A percentile compares a stretch with the other conserved stretches of the same genome.
Evolutionary conservation across 2,113 vertebrate genomes (phyloP).

Genomic region (Arenaria interpres): DNA sequence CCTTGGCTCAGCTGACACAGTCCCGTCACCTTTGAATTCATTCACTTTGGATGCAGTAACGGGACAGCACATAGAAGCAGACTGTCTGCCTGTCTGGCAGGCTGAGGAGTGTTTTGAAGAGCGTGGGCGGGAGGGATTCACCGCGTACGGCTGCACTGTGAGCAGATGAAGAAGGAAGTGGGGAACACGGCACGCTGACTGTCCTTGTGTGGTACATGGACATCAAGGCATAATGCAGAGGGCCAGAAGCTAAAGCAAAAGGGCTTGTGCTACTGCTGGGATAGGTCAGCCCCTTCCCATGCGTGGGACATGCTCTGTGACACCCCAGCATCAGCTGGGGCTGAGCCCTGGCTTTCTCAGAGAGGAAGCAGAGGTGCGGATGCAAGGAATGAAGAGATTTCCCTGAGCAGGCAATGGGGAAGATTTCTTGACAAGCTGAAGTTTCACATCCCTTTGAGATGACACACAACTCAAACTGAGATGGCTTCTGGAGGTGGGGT

Average conservation of each 20-base stretch:
- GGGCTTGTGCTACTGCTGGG: neutral
- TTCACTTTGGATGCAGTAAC: neutral
- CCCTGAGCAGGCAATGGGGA: neutral
- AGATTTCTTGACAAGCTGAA: neutral
- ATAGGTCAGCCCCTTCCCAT: neutral
- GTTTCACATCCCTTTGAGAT: neutral
- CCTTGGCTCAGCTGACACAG: neutral
- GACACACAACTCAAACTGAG: neutral
- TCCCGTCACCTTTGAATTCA: neutral
- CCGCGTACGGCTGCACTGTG: fast-evolving
- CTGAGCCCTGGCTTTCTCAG: neutral
- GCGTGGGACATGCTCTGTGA: too few relatives aligned
- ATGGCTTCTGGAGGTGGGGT: neutral
- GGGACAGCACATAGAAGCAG: neutral
- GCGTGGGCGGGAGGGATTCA: neutral
- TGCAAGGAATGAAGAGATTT: neutral
- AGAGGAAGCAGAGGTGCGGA: neutral
- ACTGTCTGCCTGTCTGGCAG: neutral
- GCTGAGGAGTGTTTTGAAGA: neutral
- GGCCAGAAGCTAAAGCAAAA: neutral
- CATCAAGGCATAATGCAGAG: neutral
- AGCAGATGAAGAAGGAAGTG: neutral
- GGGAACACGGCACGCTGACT: neutral
- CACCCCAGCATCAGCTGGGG: neutral
- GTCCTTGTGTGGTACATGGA: neutral